These are phyloP conservation scores for Dromius quadrimaculatus DNA, from an alignment of 2,888 invertebrate species.

Conservation along the genomic window DNA sequence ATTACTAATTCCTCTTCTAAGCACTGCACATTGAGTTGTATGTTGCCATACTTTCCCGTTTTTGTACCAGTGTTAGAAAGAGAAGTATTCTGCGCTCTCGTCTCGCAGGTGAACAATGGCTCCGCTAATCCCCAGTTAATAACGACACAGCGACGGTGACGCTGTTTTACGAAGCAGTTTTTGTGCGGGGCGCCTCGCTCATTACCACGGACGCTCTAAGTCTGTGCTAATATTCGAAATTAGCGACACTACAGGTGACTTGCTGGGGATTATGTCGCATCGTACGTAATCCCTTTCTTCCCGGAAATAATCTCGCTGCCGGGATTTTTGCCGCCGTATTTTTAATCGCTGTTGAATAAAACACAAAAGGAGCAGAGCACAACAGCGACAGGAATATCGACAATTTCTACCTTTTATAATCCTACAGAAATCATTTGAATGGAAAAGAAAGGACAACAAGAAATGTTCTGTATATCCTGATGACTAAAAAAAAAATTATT, in stretches of 20 bases:
- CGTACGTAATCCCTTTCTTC: conserved; percentile 49
- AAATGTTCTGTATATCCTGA: too few relatives aligned
- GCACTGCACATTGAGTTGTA: conserved; percentile 9
- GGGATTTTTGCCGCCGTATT: conserved; percentile 30
- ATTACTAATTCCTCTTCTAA: conserved; percentile 20
- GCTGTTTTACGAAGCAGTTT: conserved; percentile 55
- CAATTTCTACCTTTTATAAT: neutral
- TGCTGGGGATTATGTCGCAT: conserved; percentile 44
- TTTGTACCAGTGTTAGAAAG: conserved; percentile 11
- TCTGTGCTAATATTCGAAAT: conserved; percentile 51
- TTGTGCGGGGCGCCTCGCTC: conserved; percentile 52
- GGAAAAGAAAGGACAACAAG: too few relatives aligned
- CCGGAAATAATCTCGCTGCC: conserved; percentile 38
- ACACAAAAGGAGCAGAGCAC: conserved; percentile 13
- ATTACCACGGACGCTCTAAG: conserved; percentile 54
- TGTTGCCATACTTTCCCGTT: neutral
- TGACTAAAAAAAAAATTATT: too few relatives aligned
- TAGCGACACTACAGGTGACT: conserved; percentile 54
- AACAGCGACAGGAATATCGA: conserved; percentile 7
- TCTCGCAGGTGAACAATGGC: conserved; percentile 52
- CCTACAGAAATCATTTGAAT: neutral
- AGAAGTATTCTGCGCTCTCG: too few relatives aligned
- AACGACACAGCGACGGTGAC: conserved; percentile 53
- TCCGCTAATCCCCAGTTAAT: conserved; percentile 61
- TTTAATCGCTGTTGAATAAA: conserved; percentile 41